Conservation (phyloP, 2,113 vertebrate genomes). For the Vulpes ferrilata region DNA sequence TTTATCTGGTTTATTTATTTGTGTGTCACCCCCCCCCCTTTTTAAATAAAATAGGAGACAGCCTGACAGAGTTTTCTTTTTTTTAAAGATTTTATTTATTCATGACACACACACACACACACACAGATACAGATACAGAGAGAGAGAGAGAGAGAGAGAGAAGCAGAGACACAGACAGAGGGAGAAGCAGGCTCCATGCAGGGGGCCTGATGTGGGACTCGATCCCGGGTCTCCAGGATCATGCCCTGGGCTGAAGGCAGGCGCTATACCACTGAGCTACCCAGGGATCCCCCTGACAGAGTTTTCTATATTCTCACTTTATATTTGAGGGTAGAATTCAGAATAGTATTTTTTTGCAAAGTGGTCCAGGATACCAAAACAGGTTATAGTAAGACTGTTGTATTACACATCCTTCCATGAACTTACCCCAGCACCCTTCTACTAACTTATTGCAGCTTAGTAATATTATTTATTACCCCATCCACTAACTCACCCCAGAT, state of each 20-base stretch:
- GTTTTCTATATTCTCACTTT: not conserved
- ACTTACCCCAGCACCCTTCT: not conserved
- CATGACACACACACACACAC: too few relatives aligned
- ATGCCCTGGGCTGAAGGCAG: too few relatives aligned
- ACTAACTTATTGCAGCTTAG: not conserved
- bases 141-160: too few relatives aligned
- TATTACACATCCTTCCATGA: not conserved
- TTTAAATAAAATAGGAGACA: not conserved
- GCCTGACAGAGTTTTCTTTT: not conserved
- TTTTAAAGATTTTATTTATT: too few relatives aligned
- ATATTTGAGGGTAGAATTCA: slow-evolving; percentile 42
- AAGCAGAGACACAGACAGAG: too few relatives aligned
- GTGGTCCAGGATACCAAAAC: not conserved
- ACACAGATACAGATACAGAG: too few relatives aligned
- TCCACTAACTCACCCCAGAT: not conserved
- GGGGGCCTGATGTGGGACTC: too few relatives aligned
- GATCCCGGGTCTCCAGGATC: too few relatives aligned
- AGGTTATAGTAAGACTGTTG: not conserved
- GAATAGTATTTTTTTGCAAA: slow-evolving; percentile 57
- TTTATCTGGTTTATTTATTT: slow-evolving; percentile 21
- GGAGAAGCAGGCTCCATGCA: too few relatives aligned
- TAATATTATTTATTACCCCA: not conserved
- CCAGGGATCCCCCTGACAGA: not conserved
- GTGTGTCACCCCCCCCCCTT: fast-evolving
- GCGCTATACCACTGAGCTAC: too few relatives aligned